Evolutionary conservation across 2,113 vertebrate genomes (phyloP), one percentile per base, ranked within the genome.

Genomic region (Hippocampus comes): DNA sequence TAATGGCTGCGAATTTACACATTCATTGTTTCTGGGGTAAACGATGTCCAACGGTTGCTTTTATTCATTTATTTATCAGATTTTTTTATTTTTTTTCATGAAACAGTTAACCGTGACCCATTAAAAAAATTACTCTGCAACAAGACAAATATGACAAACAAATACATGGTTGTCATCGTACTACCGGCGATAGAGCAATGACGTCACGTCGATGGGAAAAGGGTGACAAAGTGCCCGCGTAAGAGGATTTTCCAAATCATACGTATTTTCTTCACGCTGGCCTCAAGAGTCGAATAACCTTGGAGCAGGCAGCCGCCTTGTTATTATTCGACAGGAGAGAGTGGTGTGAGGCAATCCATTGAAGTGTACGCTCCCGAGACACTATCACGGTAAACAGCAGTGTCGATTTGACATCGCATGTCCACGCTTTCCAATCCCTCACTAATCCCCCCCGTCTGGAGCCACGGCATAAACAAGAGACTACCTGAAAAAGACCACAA

Each of bases 301-400:
- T 74, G 78, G 71, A 77, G 67, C 59, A 67, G 74, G 78, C 77
- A 46, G 60, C 57, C 38, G 53, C 41, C 38, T 64, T 57, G 72
- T 79, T 76, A 73, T 67, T 27, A 43, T 74, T 71, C 10, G 38
- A 71, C 74, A 77, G 77, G 70, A 61, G 43, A 64, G 63, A 55
- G 56, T 3, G 30, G 74, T 80, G 53, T 57, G 70, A 67, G 7
- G 63, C 17, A 46, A 71, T 70, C 25, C 38, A 18, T 72, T 78
- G 53, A 76, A 76, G 55, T 81, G 69, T 60, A 68, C 25, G 38
- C 71, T 78, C 73, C 68, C 76, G 72, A 67, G 46, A 68, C 68
- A 67, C 63, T 79, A 78, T 80, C 73, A 80, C 78, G 82, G 64
- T 63, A 79, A 79, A 67, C 57, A 61, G 59, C 41, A 48, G 49